phyloP scores from a whole-genome alignment of 2,888 invertebrate species.

The Aplocera efformata region DNA sequence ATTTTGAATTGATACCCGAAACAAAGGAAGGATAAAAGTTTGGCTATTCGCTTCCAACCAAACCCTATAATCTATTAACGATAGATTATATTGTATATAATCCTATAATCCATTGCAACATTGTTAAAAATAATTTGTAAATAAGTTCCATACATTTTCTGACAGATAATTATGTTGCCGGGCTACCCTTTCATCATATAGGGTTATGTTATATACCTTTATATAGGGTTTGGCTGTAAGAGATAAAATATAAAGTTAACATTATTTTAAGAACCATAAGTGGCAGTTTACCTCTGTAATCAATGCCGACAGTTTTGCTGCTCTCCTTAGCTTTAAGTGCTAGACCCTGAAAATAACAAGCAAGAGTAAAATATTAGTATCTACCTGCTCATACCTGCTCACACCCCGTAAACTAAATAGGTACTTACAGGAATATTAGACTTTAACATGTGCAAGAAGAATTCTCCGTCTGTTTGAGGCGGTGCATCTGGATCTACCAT shows the following conservation, averaged over 20 bases:
- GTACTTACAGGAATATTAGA: slow-evolving; percentile 72
- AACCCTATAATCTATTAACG: too few relatives aligned
- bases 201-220: too few relatives aligned
- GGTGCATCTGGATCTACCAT: slow-evolving; percentile 74
- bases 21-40: too few relatives aligned
- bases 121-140: too few relatives aligned
- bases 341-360: slow-evolving; percentile 51
- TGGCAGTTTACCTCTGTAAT: slow-evolving; percentile 57
- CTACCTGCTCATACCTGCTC: not conserved
- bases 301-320: slow-evolving; percentile 64
- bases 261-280: not conserved
- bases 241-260: not conserved
- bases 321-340: slow-evolving; percentile 61
- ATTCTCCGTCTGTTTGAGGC: slow-evolving; percentile 65
- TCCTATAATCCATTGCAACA: too few relatives aligned
- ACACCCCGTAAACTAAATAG: not conserved
- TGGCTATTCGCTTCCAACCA: too few relatives aligned
- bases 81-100: too few relatives aligned
- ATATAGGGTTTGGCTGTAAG: too few relatives aligned
- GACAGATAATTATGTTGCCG: too few relatives aligned
- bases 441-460: slow-evolving; percentile 72
- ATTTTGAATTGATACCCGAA: too few relatives aligned
- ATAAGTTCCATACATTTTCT: too few relatives aligned
- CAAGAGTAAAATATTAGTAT: not conserved
- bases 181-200: too few relatives aligned